These are phyloP conservation scores for Tursiops truncatus DNA, from an alignment of 2,113 vertebrate genomes.

Conservation along the genomic window DNA sequence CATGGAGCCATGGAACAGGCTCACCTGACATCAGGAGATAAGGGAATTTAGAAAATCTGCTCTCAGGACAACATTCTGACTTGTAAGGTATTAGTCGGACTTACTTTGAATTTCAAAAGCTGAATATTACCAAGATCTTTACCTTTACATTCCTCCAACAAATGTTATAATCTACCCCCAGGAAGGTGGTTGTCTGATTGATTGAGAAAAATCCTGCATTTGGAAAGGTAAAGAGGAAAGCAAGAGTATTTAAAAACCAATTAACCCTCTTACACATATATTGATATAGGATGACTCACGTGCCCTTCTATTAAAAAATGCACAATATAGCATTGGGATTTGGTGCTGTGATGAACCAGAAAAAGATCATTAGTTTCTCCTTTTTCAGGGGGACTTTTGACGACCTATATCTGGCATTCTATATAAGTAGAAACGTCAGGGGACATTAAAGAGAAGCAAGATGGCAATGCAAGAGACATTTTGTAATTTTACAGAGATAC, in stretches of 20 bases:
- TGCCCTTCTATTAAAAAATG: neutral
- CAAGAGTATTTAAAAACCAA: slow-evolving; percentile 10
- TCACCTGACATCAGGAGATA: slow-evolving; percentile 49
- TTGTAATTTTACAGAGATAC: neutral
- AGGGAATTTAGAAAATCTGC: slow-evolving; percentile 59
- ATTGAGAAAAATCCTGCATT: neutral
- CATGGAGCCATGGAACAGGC: neutral
- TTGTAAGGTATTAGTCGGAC: slow-evolving; percentile 36
- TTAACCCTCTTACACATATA: neutral
- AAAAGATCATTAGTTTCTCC: slow-evolving; percentile 12
- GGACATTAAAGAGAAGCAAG: neutral
- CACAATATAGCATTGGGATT: neutral
- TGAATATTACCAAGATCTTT: slow-evolving; percentile 32
- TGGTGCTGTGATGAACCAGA: neutral
- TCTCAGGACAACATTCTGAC: slow-evolving; percentile 28
- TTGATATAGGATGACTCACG: neutral
- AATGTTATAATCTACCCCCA: slow-evolving; percentile 12
- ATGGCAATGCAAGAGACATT: neutral
- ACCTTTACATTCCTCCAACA: neutral
- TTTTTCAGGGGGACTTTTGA: neutral
- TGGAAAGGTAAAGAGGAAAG: slow-evolving; percentile 53
- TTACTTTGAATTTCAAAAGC: slow-evolving; percentile 62
- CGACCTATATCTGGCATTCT: neutral
- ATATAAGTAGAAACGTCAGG: neutral
- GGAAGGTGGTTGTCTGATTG: slow-evolving; percentile 6